phyloP scores from a whole-genome alignment of 1,140 invertebrate genomes.

The Drosophila auraria region DNA sequence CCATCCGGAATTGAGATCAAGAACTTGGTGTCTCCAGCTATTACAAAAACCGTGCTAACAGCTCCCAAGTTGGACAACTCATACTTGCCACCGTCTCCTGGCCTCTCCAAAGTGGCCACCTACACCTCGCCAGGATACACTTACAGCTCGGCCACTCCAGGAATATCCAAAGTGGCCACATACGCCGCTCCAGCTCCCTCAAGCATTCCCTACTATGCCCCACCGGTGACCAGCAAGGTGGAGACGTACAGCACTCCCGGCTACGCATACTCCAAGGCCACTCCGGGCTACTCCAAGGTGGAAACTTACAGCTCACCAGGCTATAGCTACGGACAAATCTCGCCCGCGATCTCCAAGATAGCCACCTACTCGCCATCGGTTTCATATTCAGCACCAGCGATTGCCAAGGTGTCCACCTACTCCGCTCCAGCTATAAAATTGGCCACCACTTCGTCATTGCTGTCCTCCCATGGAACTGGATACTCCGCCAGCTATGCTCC shows the following conservation, averaged over 20 bases:
- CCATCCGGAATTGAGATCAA: constrained; percentile 78
- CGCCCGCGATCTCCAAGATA: constrained; percentile 49
- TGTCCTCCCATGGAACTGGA: constrained; percentile 56
- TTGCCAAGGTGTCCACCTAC: constrained; percentile 59
- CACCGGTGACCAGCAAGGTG: constrained; percentile 67
- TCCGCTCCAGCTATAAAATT: constrained; percentile 52
- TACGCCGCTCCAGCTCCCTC: constrained; percentile 51
- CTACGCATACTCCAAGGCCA: constrained; percentile 68
- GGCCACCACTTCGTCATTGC: constrained; percentile 49
- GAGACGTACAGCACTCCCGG: constrained; percentile 66
- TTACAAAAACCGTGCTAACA: constrained; percentile 53
- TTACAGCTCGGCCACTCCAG: constrained; percentile 62
- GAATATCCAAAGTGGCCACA: constrained; percentile 64
- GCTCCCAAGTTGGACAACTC: constrained; percentile 44
- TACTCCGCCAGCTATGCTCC: constrained; percentile 69
- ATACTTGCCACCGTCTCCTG: constrained; percentile 55
- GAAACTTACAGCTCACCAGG: constrained; percentile 71
- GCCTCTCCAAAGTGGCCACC: constrained; percentile 58
- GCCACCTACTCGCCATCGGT: constrained; percentile 68
- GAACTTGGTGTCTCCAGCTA: constrained; percentile 65
- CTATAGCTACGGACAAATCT: constrained; percentile 49
- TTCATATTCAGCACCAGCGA: constrained; percentile 50
- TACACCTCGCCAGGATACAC: constrained; percentile 64
- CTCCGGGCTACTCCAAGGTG: constrained; percentile 73
- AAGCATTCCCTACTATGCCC: constrained; percentile 49